Percentiles rank a stretch among this genome's conserved stretches.
Conservation (phyloP, 2,113 vertebrate species). For the Crotalus tigris region DNA sequence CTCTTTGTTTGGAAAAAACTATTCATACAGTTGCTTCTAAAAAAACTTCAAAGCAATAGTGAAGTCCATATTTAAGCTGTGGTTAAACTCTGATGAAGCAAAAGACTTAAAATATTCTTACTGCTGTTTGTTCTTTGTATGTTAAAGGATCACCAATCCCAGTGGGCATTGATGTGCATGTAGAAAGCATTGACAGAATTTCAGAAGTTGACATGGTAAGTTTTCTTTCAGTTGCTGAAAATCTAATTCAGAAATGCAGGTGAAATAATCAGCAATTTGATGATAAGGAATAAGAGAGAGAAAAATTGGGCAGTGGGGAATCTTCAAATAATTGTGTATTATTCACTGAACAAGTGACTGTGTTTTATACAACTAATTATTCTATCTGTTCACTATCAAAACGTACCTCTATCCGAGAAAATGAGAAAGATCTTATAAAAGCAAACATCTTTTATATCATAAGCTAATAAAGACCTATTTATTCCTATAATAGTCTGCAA, state of each 20-base stretch:
- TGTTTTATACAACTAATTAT: background rate
- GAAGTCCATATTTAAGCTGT: background rate
- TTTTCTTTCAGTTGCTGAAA: constrained; percentile 21
- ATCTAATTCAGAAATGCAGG: background rate
- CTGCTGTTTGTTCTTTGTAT: constrained; percentile 32
- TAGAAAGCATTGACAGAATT: constrained; percentile 93
- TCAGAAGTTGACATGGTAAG: constrained; percentile 94
- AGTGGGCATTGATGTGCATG: constrained; percentile 87
- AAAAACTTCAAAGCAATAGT: background rate
- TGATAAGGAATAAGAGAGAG: background rate
- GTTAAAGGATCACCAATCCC: constrained; percentile 81
- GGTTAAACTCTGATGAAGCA: background rate
- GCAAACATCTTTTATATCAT: background rate
- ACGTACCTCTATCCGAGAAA: background rate
- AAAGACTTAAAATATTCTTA: background rate
- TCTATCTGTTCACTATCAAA: background rate
- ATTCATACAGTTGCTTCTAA: background rate
- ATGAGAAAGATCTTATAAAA: background rate
- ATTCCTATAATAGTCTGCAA: background rate
- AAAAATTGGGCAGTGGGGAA: background rate
- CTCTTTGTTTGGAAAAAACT: background rate
- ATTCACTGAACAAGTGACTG: background rate
- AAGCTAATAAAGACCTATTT: background rate
- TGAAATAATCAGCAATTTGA: constrained; percentile 6
- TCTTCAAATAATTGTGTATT: background rate